These are phyloP conservation scores for Uria aalge DNA, from an alignment of 2,113 vertebrate species.

Conservation along the genomic window DNA sequence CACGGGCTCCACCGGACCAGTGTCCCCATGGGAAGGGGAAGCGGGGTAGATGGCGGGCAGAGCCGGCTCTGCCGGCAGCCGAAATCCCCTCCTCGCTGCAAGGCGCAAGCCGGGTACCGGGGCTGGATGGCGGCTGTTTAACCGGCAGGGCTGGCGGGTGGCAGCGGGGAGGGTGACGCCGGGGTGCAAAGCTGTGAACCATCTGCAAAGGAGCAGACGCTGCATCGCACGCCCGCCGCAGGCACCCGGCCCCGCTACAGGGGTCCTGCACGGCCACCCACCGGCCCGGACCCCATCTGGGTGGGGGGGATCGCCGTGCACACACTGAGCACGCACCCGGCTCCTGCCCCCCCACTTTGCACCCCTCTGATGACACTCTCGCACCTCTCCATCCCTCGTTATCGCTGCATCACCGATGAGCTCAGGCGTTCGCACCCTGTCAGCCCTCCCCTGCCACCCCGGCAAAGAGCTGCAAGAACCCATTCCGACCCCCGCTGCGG, in stretches of 20 bases:
- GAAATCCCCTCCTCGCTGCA: neutral
- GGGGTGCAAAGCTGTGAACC: neutral
- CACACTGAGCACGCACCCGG: neutral
- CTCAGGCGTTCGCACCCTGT: constrained; percentile 1
- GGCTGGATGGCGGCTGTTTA: neutral
- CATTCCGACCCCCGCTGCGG: fast-evolving
- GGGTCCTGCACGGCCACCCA: neutral
- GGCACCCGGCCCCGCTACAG: fast-evolving
- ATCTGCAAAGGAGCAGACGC: neutral
- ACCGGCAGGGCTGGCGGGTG: neutral
- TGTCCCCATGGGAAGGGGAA: neutral
- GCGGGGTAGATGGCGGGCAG: neutral
- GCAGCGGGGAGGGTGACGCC: neutral
- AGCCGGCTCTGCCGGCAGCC: neutral
- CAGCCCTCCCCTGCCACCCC: neutral
- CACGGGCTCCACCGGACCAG: neutral
- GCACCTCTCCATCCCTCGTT: constrained; percentile 39
- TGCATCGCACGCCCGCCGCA: neutral
- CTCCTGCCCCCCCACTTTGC: neutral
- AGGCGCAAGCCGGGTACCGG: neutral
- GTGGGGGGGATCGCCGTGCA: fast-evolving
- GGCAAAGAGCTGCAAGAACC: neutral
- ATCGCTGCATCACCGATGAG: constrained; percentile 20
- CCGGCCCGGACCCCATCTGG: fast-evolving
- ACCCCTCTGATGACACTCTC: neutral